These are phyloP conservation scores for Drosophila nigricruria DNA, from an alignment of 2,888 invertebrate genomes.

Conservation along the genomic window DNA sequence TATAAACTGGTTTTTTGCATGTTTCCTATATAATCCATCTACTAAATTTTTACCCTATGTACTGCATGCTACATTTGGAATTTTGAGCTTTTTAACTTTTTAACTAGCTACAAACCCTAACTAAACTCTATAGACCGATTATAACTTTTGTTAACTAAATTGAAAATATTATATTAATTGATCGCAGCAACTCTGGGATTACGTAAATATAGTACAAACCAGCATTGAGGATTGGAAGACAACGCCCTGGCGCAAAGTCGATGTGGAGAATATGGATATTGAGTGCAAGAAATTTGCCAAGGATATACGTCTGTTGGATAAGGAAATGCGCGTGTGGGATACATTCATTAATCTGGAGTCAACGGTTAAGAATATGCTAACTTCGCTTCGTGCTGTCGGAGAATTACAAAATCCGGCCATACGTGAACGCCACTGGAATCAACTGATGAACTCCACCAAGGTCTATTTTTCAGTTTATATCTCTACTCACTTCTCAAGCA, in stretches of 20 bases:
- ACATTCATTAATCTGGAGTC: constrained; percentile 95
- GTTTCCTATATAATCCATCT: constrained; percentile 55
- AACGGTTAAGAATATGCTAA: constrained; percentile 97
- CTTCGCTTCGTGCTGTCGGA: constrained; percentile 96
- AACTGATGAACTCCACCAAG: constrained; percentile 98
- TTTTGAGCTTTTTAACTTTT: constrained; percentile 62
- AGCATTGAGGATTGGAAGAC: constrained; percentile 99
- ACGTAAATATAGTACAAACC: constrained; percentile 94
- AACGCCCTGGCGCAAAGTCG: constrained; percentile 98
- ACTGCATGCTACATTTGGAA: constrained; percentile 76
- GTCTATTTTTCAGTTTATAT: constrained; percentile 86
- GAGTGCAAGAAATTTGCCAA: constrained; percentile 99
- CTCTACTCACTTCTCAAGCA: constrained; percentile 9
- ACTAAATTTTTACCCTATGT: constrained; percentile 61
- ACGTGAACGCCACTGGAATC: constrained; percentile 98
- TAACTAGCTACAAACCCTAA: constrained; percentile 44
- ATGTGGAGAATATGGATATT: constrained; percentile 99
- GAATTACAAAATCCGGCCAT: constrained; percentile 98
- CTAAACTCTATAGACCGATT: constrained; percentile 29
- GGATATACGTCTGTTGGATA: constrained; percentile 95
- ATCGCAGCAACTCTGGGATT: constrained; percentile 96
- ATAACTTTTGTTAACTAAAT: constrained; percentile 4
- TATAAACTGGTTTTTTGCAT: constrained; percentile 53
- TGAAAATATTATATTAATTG: constrained; percentile 18
- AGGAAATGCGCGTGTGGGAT: constrained; percentile 98